Conservation (phyloP, 2,888 invertebrate genomes). For the Arrhopalites spinosus region DNA sequence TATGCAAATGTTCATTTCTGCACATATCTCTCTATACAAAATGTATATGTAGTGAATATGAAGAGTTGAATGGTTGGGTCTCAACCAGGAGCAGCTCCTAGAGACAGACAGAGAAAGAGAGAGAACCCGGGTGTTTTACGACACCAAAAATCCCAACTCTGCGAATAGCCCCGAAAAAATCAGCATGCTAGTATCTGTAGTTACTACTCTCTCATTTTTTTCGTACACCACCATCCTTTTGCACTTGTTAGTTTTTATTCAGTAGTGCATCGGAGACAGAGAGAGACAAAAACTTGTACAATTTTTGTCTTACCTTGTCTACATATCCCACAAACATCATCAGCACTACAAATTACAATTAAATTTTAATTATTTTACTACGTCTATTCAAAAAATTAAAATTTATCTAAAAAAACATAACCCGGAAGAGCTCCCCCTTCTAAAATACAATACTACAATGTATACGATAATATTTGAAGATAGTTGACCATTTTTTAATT, state of each 20-base stretch:
- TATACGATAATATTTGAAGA: background rate
- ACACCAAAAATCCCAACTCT: constrained; percentile 25
- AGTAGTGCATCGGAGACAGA: constrained; percentile 31
- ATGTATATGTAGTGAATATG: background rate
- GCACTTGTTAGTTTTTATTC: constrained; percentile 10
- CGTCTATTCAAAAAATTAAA: background rate
- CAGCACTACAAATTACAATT: constrained; percentile 3
- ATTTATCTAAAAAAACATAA: background rate
- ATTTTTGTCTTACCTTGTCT: background rate
- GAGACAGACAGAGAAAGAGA: background rate
- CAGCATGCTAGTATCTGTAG: background rate
- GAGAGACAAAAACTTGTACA: constrained; percentile 16
- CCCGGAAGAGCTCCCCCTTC: background rate
- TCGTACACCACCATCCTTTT: background rate
- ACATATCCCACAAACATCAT: background rate
- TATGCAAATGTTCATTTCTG: constrained; percentile 3
- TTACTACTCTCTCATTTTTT: background rate
- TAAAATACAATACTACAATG: background rate
- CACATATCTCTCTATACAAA: background rate
- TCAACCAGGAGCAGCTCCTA: background rate
- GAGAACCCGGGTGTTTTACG: constrained; percentile 23
- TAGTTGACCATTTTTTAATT: background rate
- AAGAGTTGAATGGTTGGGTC: background rate
- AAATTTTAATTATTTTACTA: background rate
- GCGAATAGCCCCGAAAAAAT: constrained; percentile 15